Conservation (phyloP, 2,888 invertebrate species). For the Romanomermis culicivorax region DNA sequence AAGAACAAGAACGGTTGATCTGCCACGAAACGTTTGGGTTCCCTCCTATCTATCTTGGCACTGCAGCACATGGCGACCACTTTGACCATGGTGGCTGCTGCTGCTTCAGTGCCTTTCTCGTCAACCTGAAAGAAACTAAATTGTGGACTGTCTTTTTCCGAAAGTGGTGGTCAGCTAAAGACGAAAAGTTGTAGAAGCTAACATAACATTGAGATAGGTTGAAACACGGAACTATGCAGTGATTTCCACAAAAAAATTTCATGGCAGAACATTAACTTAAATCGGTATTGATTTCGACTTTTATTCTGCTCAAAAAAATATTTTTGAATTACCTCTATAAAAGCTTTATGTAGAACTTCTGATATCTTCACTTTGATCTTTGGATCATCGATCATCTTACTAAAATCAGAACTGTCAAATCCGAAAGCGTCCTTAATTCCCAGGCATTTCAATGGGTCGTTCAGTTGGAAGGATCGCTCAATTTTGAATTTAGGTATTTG, state of each 20-base stretch:
- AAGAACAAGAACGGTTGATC: background rate
- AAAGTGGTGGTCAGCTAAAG: no score
- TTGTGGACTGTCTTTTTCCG: no score
- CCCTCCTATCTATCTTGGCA: no score
- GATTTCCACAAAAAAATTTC: no score
- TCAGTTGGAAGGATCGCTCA: constrained; percentile 15
- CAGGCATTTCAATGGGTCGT: constrained; percentile 13
- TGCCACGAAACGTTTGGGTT: background rate
- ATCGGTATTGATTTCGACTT: no score
- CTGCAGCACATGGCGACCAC: background rate
- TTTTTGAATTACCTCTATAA: constrained; percentile 9
- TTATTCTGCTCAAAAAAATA: no score
- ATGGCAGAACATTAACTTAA: no score
- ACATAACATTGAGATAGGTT: no score
- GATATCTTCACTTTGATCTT: background rate
- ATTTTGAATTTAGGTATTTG: constrained; percentile 21
- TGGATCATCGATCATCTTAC: constrained; percentile 10
- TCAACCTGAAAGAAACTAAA: background rate
- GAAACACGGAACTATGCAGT: no score
- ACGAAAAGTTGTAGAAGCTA: no score
- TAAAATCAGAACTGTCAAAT: constrained; percentile 14
- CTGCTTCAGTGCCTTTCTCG: background rate
- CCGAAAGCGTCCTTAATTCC: constrained; percentile 17
- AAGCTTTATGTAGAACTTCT: constrained; percentile 15
- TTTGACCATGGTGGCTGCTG: background rate